phyloP scores from a whole-genome alignment of 2,113 vertebrate genomes.

The Puffinus mauretanicus region DNA sequence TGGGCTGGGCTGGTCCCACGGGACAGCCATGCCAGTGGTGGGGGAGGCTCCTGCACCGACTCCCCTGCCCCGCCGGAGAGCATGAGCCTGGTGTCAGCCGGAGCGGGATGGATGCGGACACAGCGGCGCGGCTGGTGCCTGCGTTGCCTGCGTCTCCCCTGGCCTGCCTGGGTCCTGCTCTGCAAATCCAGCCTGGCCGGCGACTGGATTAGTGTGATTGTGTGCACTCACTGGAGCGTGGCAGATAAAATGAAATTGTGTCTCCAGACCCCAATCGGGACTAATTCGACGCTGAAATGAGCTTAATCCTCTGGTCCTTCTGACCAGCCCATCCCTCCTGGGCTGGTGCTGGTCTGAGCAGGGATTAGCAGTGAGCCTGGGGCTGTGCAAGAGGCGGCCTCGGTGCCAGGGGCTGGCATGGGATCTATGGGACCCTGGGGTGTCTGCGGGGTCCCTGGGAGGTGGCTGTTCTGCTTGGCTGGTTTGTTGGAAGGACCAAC shows the following conservation, averaged over 20 bases:
- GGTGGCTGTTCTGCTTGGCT: not conserved
- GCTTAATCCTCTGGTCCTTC: conserved; percentile 8
- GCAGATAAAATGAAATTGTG: conserved; percentile 41
- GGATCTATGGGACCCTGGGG: not conserved
- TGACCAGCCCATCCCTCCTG: not conserved
- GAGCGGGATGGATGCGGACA: not conserved
- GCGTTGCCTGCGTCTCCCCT: not conserved
- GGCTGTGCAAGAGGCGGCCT: conserved; percentile 18
- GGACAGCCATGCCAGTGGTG: rapidly evolving
- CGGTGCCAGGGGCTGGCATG: rapidly evolving
- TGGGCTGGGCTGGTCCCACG: not conserved
- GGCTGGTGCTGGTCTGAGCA: not conserved
- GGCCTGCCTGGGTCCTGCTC: not conserved
- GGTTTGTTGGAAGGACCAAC: not conserved
- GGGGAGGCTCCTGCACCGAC: not conserved
- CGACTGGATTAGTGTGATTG: conserved; percentile 34
- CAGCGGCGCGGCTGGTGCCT: not conserved
- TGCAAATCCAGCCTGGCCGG: conserved; percentile 23
- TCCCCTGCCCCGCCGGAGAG: not conserved
- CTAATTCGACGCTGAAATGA: conserved; percentile 19
- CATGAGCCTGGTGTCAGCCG: rapidly evolving
- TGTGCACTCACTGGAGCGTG: not conserved
- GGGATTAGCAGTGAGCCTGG: not conserved
- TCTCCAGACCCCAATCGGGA: conserved; percentile 23
- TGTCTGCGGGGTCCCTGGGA: not conserved